Evolutionary conservation across 2,888 invertebrate genomes (phyloP).

Genomic region (Rhagonycha fulva): DNA sequence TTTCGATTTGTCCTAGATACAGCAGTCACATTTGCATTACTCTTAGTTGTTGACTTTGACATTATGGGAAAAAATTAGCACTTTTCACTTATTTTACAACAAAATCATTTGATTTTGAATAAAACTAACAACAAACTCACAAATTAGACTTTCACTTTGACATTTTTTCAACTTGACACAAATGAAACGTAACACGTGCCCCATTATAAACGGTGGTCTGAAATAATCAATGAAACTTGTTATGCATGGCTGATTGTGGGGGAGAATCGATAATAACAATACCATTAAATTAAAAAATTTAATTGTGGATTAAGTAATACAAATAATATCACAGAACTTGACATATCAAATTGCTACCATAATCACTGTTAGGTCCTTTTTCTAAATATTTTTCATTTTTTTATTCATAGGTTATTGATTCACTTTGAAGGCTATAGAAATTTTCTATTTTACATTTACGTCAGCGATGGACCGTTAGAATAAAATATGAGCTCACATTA

Average conservation of each 20-base stretch:
- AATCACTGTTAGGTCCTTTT: not conserved
- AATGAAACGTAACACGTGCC: slow-evolving; percentile 24
- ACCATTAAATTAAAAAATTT: not conserved
- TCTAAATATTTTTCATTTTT: not conserved
- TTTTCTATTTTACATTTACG: not conserved
- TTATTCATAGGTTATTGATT: not conserved
- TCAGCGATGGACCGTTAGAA: not conserved
- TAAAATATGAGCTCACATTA: not conserved
- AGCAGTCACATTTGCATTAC: not conserved
- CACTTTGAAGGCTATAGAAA: not conserved
- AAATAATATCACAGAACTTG: slow-evolving; percentile 31
- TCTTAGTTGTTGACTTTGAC: slow-evolving; percentile 3
- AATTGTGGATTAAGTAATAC: slow-evolving; percentile 11
- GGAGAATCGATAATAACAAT: slow-evolving; percentile 10
- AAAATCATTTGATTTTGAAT: not conserved
- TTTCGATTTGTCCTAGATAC: not conserved
- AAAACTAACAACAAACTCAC: not conserved
- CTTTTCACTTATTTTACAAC: not conserved
- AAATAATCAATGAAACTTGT: slow-evolving; percentile 32
- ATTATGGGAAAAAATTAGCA: not conserved
- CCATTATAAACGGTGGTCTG: slow-evolving; percentile 14
- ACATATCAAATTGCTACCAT: not conserved
- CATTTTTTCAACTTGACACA: slow-evolving; percentile 26
- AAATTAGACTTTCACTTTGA: slow-evolving; percentile 6
- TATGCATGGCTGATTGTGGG: slow-evolving; percentile 18